Evolutionary conservation across 2,888 invertebrate species (phyloP).

Genomic region (Lasioglossum figueresi): DNA sequence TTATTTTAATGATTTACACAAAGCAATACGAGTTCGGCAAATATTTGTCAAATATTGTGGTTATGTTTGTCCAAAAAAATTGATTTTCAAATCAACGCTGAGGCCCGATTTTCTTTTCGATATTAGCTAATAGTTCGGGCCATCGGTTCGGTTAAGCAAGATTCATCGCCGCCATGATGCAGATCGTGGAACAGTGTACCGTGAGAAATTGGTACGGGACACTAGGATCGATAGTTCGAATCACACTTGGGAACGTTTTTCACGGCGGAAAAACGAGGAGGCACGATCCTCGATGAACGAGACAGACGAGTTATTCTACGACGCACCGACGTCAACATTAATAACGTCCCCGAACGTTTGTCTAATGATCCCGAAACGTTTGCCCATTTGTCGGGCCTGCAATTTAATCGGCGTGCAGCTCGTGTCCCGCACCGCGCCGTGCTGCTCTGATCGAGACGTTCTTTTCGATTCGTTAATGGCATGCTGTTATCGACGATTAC

Average conservation of each 20-base stretch:
- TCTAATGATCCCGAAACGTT: conserved; percentile 67
- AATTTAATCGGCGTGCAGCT: conserved; percentile 61
- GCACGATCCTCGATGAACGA: conserved; percentile 42
- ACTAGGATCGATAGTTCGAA: conserved; percentile 56
- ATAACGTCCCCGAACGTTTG: conserved; percentile 62
- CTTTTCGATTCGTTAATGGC: conserved; percentile 58
- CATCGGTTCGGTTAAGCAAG: conserved; percentile 30
- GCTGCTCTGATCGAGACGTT: conserved; percentile 21
- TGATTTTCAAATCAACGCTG: too few relatives aligned
- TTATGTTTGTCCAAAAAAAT: too few relatives aligned
- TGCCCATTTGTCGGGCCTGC: conserved; percentile 56
- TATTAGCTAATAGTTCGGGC: conserved; percentile 20
- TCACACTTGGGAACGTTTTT: conserved; percentile 51
- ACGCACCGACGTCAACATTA: conserved; percentile 65
- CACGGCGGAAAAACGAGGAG: conserved; percentile 54
- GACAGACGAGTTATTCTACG: conserved; percentile 58
- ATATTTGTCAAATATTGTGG: too few relatives aligned
- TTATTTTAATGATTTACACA: too few relatives aligned
- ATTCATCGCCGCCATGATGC: conserved; percentile 36
- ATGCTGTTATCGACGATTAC: conserved; percentile 42
- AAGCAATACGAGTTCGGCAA: too few relatives aligned
- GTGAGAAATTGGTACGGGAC: conserved; percentile 46
- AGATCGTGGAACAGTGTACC: conserved; percentile 42
- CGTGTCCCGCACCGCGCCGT: background rate
- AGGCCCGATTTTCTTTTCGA: conserved; percentile 1